Base-by-base conservation (phyloP, 2,113 vertebrate species). In the Rhea pennata region DNA sequence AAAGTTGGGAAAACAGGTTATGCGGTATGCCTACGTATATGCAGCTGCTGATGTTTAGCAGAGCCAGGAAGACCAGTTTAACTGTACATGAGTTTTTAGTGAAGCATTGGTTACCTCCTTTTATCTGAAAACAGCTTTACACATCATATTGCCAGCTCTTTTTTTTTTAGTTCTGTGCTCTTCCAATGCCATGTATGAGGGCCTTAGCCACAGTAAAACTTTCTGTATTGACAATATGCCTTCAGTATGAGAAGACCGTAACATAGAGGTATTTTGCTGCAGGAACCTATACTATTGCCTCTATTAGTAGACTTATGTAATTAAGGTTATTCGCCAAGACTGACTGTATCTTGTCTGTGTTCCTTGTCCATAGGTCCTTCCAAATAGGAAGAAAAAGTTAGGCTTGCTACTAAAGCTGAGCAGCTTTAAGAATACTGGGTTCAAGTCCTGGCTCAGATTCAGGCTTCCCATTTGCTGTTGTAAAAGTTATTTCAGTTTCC, bases 401-500 rank as follows among this genome's bases (percentile, higher is more conserved):
- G 46, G 12, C 65, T 95, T 83, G 21, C 66, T 67, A 29, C 75
- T 80, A 17, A 88, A 69, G 21, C 39, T 62, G 61, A 80, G 44
- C 40, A 85, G 36, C 20, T 83, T 95, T 87, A 64, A 58, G 69
- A 92, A 64, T 19, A 17, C 8, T 23, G 48, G n/a, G 39, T 65
- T 91, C 22, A 69, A 58, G 44, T 69, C 66, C 62, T 78, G 80
- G 76, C 80, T 78, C 61, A 70, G 78, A 44, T 40, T 66, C 29
- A 89, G 62, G 29, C 64, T 79, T 91, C 26, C 64, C 77, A 62
- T 76, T 69, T 77, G 72, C 78, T 93, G 50, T 66, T 95, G 54
- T 77, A 80, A 40, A 88, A 86, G 48, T 92, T 83, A 81, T 64
- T 96, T 96, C 66, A 8, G 36, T 92, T 92, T 94, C 46, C 29